phyloP scores from a whole-genome alignment of 2,797 vertebrate genomes.

The Eulemur coronatus region DNA sequence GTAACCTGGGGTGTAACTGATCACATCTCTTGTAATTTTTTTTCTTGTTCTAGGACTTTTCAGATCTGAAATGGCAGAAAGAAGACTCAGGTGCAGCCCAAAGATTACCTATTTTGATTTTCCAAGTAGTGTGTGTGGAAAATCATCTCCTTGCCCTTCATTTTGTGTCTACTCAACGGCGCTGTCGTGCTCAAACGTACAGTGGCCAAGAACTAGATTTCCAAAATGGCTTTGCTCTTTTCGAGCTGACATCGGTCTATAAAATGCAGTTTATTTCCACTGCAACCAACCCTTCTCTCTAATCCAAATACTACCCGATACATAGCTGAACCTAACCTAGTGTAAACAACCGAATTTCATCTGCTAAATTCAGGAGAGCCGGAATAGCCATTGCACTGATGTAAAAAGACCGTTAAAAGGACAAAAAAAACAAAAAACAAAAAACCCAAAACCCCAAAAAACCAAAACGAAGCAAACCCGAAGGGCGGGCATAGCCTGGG shows the following conservation, averaged over 20 bases:
- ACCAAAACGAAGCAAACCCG: too few relatives aligned
- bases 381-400: neutral
- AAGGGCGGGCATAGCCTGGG: neutral
- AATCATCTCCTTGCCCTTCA: neutral
- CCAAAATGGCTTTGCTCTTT: slow-evolving; percentile 77
- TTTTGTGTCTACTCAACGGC: slow-evolving; percentile 3
- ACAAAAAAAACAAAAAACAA: too few relatives aligned
- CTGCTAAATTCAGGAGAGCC: neutral
- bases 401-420: neutral
- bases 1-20: neutral
- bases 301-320: neutral
- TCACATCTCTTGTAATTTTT: neutral
- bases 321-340: neutral
- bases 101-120: neutral
- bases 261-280: slow-evolving; percentile 57
- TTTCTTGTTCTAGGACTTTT: neutral
- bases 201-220: slow-evolving; percentile 48
- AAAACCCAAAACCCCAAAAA: neutral
- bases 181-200: neutral
- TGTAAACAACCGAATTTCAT: neutral
- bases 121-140: neutral
- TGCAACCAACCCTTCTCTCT: slow-evolving; percentile 32
- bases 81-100: neutral
- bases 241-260: slow-evolving; percentile 29
- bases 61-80: neutral